Percentiles rank a stretch among this genome's conserved stretches.
These are phyloP conservation scores for Toxotes chatareus DNA, from an alignment of 2,113 vertebrate genomes.

Conservation along the genomic window DNA sequence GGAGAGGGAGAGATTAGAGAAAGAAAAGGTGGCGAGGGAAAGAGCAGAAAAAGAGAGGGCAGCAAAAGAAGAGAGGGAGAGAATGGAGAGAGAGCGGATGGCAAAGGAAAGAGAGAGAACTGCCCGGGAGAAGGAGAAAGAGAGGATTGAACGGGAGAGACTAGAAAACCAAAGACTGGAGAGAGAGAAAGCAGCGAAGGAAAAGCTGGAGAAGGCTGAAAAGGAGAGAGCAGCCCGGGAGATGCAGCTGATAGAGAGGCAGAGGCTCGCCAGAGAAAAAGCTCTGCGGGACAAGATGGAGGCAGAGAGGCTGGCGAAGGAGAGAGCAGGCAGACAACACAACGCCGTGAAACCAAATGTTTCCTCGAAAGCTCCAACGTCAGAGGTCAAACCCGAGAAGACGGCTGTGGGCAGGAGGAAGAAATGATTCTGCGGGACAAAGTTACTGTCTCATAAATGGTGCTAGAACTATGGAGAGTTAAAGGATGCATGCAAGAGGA, in stretches of 20 bases:
- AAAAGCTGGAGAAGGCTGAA: rapidly evolving
- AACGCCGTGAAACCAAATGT: not conserved
- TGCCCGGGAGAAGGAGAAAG: not conserved
- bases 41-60: not conserved
- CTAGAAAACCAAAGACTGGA: rapidly evolving
- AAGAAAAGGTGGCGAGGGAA: conserved; percentile 13
- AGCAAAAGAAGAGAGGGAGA: not conserved
- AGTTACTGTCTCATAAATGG: not conserved
- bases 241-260: conserved; percentile 23
- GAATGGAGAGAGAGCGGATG: not conserved
- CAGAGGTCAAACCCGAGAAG: conserved; percentile 10
- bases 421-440: not conserved
- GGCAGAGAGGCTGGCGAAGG: conserved; percentile 19
- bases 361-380: not conserved
- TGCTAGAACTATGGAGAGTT: conserved; percentile 13
- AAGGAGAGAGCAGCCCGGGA: not conserved
- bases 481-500: too few species aligned
- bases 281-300: conserved; percentile 30
- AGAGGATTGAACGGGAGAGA: not conserved
- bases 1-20: conserved; percentile 1
- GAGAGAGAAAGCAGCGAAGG: rapidly evolving
- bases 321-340: not conserved
- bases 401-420: not conserved
- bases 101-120: conserved; percentile 5
- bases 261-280: conserved; percentile 10